Evolutionary conservation across 2,797 vertebrate species (phyloP).

Genomic region (Tapera naevia): DNA sequence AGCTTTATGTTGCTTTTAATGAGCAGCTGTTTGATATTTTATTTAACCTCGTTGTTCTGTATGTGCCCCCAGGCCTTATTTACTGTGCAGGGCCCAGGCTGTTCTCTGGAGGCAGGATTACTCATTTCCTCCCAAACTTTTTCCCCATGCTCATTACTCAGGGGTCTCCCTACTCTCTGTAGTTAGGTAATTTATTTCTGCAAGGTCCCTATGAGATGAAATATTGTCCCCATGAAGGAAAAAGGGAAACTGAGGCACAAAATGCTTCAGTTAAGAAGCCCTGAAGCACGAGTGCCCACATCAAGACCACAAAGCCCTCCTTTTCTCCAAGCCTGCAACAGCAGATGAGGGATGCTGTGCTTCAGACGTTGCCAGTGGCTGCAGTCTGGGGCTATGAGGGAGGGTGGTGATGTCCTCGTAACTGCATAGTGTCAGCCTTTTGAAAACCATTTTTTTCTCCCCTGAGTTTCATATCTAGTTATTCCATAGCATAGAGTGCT

Average conservation of each 20-base stretch:
- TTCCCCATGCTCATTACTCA: not conserved
- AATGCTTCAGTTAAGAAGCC: not conserved
- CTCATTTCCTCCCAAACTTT: conserved; percentile 18
- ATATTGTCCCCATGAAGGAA: not conserved
- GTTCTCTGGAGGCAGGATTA: not conserved
- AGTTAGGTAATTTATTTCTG: not conserved
- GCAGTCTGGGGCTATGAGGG: not conserved
- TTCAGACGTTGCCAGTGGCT: fast-evolving
- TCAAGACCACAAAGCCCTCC: not conserved
- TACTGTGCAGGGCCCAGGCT: not conserved
- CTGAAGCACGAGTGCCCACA: fast-evolving
- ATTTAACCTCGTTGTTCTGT: conserved; percentile 18
- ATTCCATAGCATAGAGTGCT: not conserved
- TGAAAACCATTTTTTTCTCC: not conserved
- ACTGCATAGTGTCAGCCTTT: not conserved
- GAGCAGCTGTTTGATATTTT: conserved; percentile 41
- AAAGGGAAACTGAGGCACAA: not conserved
- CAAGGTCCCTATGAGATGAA: not conserved
- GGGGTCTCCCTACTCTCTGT: not conserved
- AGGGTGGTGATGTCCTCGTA: not conserved
- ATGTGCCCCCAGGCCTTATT: conserved; percentile 7
- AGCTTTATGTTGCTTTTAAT: conserved; percentile 12
- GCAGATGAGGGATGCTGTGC: not conserved
- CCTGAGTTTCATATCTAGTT: not conserved
- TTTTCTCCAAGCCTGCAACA: not conserved